These are phyloP conservation scores for Caloenas nicobarica DNA, from an alignment of 2,113 vertebrate genomes.

Conservation along the genomic window DNA sequence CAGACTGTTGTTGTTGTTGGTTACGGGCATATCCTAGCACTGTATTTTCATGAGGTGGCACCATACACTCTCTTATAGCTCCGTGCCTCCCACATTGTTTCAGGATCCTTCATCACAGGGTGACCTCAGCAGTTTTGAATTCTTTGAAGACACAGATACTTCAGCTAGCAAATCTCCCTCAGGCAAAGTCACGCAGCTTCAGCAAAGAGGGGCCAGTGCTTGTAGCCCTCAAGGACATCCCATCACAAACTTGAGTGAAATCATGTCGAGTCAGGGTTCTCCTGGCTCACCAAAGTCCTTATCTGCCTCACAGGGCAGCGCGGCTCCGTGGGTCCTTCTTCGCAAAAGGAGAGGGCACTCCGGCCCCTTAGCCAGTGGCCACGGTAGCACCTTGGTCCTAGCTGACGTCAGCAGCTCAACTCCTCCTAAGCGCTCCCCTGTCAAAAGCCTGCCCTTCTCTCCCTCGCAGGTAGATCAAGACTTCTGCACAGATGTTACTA, in stretches of 20 bases:
- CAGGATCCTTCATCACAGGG: constrained; percentile 87
- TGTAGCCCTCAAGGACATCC: constrained; percentile 67
- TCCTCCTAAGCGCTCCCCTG: constrained; percentile 83
- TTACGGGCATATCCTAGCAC: constrained; percentile 45
- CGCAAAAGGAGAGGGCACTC: constrained; percentile 75
- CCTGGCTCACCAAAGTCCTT: constrained; percentile 68
- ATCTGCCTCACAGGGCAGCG: constrained; percentile 72
- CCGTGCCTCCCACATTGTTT: constrained; percentile 84
- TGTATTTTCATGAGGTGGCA: constrained; percentile 71
- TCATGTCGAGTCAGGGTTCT: constrained; percentile 70
- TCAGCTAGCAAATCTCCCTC: constrained; percentile 74
- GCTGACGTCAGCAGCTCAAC: constrained; percentile 82
- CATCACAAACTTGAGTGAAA: constrained; percentile 74
- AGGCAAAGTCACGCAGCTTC: constrained; percentile 73
- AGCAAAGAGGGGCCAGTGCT: constrained; percentile 71
- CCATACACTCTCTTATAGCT: constrained; percentile 76
- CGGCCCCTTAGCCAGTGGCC: constrained; percentile 74
- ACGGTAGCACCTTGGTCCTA: constrained; percentile 73
- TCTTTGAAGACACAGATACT: constrained; percentile 80
- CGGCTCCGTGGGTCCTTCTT: constrained; percentile 76
- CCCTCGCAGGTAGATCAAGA: constrained; percentile 90
- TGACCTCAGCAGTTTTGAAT: constrained; percentile 82
- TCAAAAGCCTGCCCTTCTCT: constrained; percentile 91
- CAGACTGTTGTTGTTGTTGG: neutral
- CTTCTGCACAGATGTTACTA: constrained; percentile 81